phyloP scores from a whole-genome alignment of 2,797 vertebrate species.

The Paedocypris micromegethes region DNA sequence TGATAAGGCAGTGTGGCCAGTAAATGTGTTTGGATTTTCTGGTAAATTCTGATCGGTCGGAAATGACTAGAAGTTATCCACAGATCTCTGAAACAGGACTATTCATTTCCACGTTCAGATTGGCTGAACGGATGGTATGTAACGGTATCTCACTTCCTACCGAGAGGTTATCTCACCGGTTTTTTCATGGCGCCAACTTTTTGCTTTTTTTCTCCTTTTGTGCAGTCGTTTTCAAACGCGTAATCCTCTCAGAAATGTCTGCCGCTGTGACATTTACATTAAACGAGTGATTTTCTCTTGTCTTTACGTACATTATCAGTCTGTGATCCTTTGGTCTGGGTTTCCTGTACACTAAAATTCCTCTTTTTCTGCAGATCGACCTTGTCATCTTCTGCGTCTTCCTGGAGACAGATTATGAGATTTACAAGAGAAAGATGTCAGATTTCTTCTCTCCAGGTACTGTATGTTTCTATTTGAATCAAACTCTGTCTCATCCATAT shows the following conservation, averaged over 20 bases:
- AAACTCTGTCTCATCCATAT: constrained; percentile 29
- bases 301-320: constrained; percentile 4
- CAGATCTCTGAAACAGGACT: no score
- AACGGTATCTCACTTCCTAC: no score
- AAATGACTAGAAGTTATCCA: neutral
- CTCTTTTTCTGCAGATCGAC: constrained; percentile 73
- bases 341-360: constrained; percentile 17
- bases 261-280: no score
- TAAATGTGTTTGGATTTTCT: constrained; percentile 16
- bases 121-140: no score
- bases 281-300: neutral
- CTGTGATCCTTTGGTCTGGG: constrained; percentile 13
- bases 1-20: constrained; percentile 26
- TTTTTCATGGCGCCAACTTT: no score
- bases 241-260: no score
- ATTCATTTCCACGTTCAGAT: no score
- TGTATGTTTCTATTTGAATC: constrained; percentile 30
- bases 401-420: constrained; percentile 91
- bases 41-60: neutral
- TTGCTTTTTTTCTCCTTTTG: no score
- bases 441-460: constrained; percentile 84
- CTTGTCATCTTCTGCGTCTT: constrained; percentile 98
- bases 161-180: no score
- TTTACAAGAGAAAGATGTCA: constrained; percentile 96
- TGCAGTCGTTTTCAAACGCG: no score